A percentile compares a stretch with the other conserved stretches of the same genome.
These are phyloP conservation scores for Lepidocolaptes lacrymiger DNA, from an alignment of 2,797 vertebrate genomes.

Conservation along the genomic window DNA sequence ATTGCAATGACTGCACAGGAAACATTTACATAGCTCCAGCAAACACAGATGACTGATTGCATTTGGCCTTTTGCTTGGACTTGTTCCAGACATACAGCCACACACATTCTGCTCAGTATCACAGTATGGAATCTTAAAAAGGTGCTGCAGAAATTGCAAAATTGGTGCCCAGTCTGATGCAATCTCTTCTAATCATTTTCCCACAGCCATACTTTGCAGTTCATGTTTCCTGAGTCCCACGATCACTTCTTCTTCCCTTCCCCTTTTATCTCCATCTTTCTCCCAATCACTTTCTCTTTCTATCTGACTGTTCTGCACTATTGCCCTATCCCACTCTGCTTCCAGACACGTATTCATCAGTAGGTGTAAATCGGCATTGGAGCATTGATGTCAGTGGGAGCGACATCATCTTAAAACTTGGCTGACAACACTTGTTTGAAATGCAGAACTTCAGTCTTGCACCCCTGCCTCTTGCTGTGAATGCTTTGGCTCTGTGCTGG, in stretches of 20 bases:
- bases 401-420: neutral
- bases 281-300: conserved; percentile 16
- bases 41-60: conserved; percentile 27
- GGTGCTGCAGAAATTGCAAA: conserved; percentile 54
- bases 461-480: neutral
- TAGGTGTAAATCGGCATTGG: neutral
- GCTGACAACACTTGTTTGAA: conserved; percentile 17
- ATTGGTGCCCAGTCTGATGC: conserved; percentile 28
- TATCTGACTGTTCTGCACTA: neutral
- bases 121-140: conserved; percentile 40
- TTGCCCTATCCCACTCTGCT: neutral
- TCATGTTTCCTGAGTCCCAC: conserved; percentile 1
- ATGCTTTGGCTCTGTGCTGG: neutral
- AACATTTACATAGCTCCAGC: neutral
- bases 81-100: conserved; percentile 23
- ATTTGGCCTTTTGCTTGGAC: conserved; percentile 37
- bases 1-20: conserved; percentile 31
- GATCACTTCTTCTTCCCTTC: neutral
- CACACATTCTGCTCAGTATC: conserved; percentile 26
- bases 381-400: neutral
- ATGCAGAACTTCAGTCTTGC: conserved; percentile 37
- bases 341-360: conserved; percentile 11
- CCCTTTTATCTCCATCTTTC: conserved; percentile 35
- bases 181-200: conserved; percentile 46
- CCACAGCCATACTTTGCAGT: neutral